A percentile compares a stretch with the other conserved stretches of the same genome.
phyloP scores from a whole-genome alignment of 2,113 vertebrate species.

The Cyphomyrus plagiostoma region DNA sequence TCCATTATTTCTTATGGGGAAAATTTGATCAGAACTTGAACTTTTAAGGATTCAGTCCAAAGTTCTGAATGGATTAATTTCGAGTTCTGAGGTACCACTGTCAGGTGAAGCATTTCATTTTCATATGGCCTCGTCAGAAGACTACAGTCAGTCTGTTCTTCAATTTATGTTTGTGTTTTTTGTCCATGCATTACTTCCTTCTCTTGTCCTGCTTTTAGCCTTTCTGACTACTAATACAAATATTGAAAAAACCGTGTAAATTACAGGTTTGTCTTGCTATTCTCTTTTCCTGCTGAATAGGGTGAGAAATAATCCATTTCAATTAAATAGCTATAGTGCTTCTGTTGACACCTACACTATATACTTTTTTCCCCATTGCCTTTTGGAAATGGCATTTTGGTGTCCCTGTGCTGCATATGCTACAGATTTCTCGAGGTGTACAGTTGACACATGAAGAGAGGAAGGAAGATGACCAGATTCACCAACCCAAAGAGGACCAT shows the following conservation, averaged over 20 bases:
- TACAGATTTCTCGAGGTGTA: slow-evolving; percentile 45
- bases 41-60: too few relatives aligned
- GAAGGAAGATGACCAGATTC: slow-evolving; percentile 42
- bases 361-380: background rate
- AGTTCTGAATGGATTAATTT: too few relatives aligned
- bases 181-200: background rate
- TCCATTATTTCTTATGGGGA: too few relatives aligned
- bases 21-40: too few relatives aligned
- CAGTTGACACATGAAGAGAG: slow-evolving; percentile 39
- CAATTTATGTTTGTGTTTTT: background rate
- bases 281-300: background rate
- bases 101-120: background rate
- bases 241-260: background rate
- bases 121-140: background rate
- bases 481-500: slow-evolving; percentile 52
- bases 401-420: slow-evolving; percentile 25
- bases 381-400: background rate
- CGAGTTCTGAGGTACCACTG: background rate
- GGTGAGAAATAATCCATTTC: background rate
- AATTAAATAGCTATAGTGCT: background rate
- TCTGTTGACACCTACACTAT: background rate
- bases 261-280: background rate
- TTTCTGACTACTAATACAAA: background rate
- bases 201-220: background rate
- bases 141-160: too few relatives aligned